A percentile compares a stretch with the other conserved stretches of the same genome.
Evolutionary conservation across 2,888 invertebrate species (phyloP).

Genomic region (Oxystoma pomonae): DNA sequence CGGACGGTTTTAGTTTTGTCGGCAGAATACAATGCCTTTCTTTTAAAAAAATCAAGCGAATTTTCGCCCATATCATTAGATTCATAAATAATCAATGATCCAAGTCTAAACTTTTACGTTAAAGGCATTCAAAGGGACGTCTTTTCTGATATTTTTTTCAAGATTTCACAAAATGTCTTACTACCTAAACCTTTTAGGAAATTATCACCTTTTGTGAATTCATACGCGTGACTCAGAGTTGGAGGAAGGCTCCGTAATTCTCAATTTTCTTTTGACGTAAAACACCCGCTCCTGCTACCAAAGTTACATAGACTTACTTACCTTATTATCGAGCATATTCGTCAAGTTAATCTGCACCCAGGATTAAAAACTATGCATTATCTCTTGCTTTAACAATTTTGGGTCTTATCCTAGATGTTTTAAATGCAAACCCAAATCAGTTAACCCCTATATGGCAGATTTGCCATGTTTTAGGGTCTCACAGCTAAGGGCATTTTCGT

Average conservation of each 20-base stretch:
- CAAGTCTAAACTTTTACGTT: background rate
- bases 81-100: background rate
- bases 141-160: background rate
- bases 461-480: background rate
- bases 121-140: background rate
- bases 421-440: background rate
- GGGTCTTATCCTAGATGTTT: background rate
- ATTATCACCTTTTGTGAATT: too few species aligned
- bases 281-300: too few species aligned
- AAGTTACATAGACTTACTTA: too few species aligned
- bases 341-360: background rate
- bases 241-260: too few species aligned
- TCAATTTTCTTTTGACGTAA: too few species aligned
- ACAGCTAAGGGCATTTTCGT: background rate
- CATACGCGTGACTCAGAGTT: too few species aligned
- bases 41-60: background rate
- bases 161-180: background rate
- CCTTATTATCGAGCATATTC: slow-evolving; percentile 1
- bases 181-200: background rate
- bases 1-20: background rate
- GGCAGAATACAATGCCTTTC: background rate
- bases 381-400: background rate
- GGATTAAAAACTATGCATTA: background rate
- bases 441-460: background rate
- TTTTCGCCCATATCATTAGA: background rate